A percentile compares a stretch with the other conserved stretches of the same genome.
Evolutionary conservation across 2,797 vertebrate genomes (phyloP).

Genomic region (Trachurus trachurus): DNA sequence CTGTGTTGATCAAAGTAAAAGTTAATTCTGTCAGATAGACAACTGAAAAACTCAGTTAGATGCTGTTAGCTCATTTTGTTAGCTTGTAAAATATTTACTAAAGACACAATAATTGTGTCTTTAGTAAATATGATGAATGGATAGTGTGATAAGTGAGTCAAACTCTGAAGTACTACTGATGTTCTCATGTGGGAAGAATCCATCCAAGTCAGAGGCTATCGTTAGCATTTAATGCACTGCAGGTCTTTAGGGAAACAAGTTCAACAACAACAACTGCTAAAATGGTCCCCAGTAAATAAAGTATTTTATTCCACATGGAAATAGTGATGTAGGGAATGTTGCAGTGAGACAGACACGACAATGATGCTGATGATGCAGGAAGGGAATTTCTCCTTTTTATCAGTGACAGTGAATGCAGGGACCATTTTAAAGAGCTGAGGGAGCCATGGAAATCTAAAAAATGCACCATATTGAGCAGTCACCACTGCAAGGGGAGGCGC

Average conservation of each 20-base stretch:
- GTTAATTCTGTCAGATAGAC: not conserved
- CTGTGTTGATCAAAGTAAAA: constrained; percentile 3
- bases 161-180: not conserved
- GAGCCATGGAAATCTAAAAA: constrained; percentile 25
- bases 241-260: not conserved
- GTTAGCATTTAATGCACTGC: not conserved
- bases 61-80: not conserved
- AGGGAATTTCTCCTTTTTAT: constrained; percentile 11
- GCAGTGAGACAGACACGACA: not conserved
- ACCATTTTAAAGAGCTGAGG: not conserved
- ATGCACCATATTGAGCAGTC: constrained; percentile 13
- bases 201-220: not conserved
- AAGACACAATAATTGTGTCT: not conserved
- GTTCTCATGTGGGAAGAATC: not conserved
- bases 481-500: not conserved
- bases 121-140: no score
- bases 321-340: not conserved
- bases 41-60: not conserved
- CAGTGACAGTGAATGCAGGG: constrained; percentile 7
- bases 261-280: not conserved
- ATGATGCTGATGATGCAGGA: not conserved
- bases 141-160: not conserved
- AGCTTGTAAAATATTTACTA: not conserved
- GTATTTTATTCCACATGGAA: not conserved
- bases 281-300: not conserved